Base-by-base conservation (phyloP, 2,888 invertebrate species). In the Acanthosoma haemorrhoidale region DNA sequence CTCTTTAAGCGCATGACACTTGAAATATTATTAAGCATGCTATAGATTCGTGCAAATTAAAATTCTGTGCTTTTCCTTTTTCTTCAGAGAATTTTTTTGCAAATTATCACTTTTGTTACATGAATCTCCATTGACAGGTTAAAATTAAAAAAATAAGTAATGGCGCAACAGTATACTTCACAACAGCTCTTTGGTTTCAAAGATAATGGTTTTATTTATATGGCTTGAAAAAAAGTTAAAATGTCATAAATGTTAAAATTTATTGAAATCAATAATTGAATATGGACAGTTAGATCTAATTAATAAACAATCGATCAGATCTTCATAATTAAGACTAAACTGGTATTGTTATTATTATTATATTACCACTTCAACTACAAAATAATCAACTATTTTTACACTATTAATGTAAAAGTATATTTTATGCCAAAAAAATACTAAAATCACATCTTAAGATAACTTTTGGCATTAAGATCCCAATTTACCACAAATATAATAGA, bases 231-330 rank as follows among this genome's bases (percentile, higher is more conserved):
- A 25, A 29, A 51, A 51, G 3, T 4, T 25, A 29, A n/a, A 21
- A 21, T 51, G 25, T 25, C 29, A 51, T 29, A 1, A 25, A 25
- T 51, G 29, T 25, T 51, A 25, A 25, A 51, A n/a, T 51, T 51
- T 51, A 51, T 51, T 51, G 29, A 51, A 51, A 51, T 51, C 13
- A 51, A 51, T n/a, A 51, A 13, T 51, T 25, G 51, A 51, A 51
- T 25, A 51, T 51, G 51, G 51, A 51, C 51, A 51, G 51, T 25
- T 13, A 51, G 51, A 25, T 51, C 29, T 25, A 51, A 25, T 51
- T n/a, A n/a, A n/a, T n/a, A n/a, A n/a, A n/a, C n/a, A n/a, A n/a
- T n/a, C n/a, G 29, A n/a, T 51, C 51, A 51, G 51, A 51, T 51
- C 51, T 51, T 51, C 13, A 51, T 51, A 51, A 51, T 51, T 51